phyloP scores from a whole-genome alignment of 2,888 invertebrate genomes.

The Nudaria mundana region DNA sequence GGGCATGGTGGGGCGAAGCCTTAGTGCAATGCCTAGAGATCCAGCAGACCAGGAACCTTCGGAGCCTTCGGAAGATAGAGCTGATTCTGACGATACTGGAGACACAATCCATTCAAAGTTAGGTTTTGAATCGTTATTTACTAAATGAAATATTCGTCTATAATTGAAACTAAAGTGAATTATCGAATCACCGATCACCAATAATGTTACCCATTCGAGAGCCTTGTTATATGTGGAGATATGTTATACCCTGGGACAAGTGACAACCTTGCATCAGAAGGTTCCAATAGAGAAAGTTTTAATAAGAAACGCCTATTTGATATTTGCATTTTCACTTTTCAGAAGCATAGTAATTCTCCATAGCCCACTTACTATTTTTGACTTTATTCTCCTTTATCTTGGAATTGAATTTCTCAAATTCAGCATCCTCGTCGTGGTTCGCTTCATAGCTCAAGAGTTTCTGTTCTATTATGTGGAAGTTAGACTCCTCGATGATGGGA shows the following conservation, averaged over 20 bases:
- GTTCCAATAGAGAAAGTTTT: too few relatives aligned
- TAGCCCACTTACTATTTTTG: slow-evolving; percentile 65
- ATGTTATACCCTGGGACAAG: too few relatives aligned
- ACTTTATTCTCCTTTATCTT: slow-evolving; percentile 61
- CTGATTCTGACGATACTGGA: slow-evolving; percentile 79
- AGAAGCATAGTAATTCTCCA: too few relatives aligned
- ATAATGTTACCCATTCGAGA: too few relatives aligned
- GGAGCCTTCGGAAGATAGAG: slow-evolving; percentile 76
- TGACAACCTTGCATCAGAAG: too few relatives aligned
- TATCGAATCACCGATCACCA: too few relatives aligned
- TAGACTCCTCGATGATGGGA: slow-evolving; percentile 71
- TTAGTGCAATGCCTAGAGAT: slow-evolving; percentile 85
- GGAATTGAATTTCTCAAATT: slow-evolving; percentile 68
- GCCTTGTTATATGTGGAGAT: too few relatives aligned
- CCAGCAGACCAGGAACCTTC: slow-evolving; percentile 73
- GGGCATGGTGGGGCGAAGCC: slow-evolving; percentile 89
- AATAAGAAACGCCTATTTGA: too few relatives aligned
- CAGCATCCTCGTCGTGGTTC: slow-evolving; percentile 47
- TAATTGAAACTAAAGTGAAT: too few relatives aligned
- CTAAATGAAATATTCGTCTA: too few relatives aligned
- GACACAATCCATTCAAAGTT: background rate
- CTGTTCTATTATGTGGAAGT: slow-evolving; percentile 71
- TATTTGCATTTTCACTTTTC: too few relatives aligned
- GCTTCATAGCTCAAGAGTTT: slow-evolving; percentile 68
- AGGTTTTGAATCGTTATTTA: too few relatives aligned